These are phyloP conservation scores for Himalopsyche japonica DNA, from an alignment of 2,888 invertebrate genomes.

Conservation along the genomic window DNA sequence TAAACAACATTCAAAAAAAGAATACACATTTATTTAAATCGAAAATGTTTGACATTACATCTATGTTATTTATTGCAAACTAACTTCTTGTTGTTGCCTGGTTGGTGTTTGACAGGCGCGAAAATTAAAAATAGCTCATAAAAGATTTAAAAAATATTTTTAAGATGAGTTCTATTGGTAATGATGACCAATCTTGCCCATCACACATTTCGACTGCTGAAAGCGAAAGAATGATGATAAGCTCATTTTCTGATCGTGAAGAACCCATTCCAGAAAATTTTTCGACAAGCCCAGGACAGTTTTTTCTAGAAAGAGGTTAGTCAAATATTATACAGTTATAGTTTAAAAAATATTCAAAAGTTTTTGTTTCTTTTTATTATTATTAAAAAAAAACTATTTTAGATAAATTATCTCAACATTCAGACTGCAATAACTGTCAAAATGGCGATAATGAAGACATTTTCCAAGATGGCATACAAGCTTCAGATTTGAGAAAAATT, in stretches of 20 bases:
- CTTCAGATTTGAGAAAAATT: constrained; percentile 27
- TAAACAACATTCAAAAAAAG: no score
- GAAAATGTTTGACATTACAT: not conserved
- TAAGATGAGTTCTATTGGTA: not conserved
- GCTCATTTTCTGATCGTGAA: not conserved
- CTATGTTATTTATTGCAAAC: not conserved
- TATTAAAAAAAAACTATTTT: no score
- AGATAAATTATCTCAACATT: not conserved
- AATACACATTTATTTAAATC: no score
- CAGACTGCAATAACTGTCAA: not conserved
- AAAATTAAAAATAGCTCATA: not conserved
- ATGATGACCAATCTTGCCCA: not conserved
- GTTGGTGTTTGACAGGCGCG: not conserved
- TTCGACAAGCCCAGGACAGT: not conserved
- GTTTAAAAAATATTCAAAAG: not conserved
- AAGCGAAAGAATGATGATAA: constrained; percentile 2
- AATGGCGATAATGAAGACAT: not conserved
- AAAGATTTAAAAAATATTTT: not conserved
- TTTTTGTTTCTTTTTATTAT: no score
- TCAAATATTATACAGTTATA: not conserved
- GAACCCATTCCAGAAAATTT: not conserved
- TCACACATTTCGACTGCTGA: not conserved
- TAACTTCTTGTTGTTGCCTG: not conserved
- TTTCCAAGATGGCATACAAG: not conserved
- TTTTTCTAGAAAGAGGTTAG: not conserved